These are phyloP conservation scores for Centropus unirufus DNA, from an alignment of 2,113 vertebrate species.

Conservation along the genomic window DNA sequence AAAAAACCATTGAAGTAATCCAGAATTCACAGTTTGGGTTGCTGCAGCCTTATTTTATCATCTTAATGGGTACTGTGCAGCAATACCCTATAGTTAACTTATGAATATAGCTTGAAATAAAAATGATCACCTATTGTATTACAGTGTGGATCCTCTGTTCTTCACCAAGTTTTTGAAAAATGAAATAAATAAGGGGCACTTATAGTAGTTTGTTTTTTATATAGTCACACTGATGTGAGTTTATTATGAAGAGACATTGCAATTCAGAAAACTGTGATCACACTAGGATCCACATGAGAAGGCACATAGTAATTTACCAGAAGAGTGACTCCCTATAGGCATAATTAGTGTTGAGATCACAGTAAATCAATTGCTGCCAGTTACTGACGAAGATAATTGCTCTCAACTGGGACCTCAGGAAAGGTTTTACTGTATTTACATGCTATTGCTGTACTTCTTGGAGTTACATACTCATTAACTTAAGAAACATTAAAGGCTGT, in stretches of 20 bases:
- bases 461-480: neutral
- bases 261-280: neutral
- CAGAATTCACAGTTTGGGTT: neutral
- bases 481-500: neutral
- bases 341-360: conserved; percentile 22
- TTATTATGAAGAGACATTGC: neutral
- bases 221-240: fast-evolving
- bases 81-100: neutral
- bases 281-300: neutral
- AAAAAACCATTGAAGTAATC: neutral
- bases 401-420: neutral
- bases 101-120: neutral
- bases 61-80: neutral
- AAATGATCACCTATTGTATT: neutral
- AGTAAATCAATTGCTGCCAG: conserved; percentile 17
- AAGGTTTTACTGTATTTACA: neutral
- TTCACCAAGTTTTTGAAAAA: neutral
- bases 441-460: neutral
- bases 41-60: neutral
- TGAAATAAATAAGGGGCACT: neutral
- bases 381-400: conserved; percentile 18
- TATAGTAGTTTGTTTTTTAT: neutral
- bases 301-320: conserved; percentile 28
- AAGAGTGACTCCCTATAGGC: neutral
- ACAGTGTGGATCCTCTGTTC: neutral